Evolutionary conservation across 2,797 vertebrate species (phyloP).

Genomic region (Macropodus opercularis): DNA sequence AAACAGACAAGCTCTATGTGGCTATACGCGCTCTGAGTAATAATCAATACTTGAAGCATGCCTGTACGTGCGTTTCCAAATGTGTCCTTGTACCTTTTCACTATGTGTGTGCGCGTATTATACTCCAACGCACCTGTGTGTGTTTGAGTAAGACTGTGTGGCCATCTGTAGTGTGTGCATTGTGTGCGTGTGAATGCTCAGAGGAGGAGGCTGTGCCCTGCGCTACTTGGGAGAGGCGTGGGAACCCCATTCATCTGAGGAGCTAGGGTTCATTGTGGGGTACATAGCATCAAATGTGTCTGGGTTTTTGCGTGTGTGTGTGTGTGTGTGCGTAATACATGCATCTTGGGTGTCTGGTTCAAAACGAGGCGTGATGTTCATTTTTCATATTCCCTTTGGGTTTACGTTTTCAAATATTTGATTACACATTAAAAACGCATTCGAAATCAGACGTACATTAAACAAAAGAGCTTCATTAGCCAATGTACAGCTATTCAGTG

Average conservation of each 20-base stretch:
- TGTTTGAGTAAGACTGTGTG: slow-evolving; percentile 52
- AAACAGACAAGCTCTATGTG: slow-evolving; percentile 12
- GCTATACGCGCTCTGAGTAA: slow-evolving; percentile 24
- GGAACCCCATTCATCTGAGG: slow-evolving; percentile 82
- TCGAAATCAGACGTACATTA: background rate
- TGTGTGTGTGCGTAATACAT: slow-evolving; percentile 34
- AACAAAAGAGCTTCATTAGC: too few species aligned
- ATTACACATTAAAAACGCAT: background rate
- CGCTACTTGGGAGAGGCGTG: slow-evolving; percentile 80
- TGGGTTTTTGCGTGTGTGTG: slow-evolving; percentile 61
- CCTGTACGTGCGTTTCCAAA: slow-evolving; percentile 31
- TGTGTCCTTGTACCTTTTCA: slow-evolving; percentile 23
- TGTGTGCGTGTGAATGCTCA: slow-evolving; percentile 62
- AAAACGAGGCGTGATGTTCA: slow-evolving; percentile 22
- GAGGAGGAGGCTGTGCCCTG: slow-evolving; percentile 79
- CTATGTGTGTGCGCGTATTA: slow-evolving; percentile 26
- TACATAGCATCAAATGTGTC: slow-evolving; percentile 80
- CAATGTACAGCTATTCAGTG: background rate
- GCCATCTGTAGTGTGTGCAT: slow-evolving; percentile 60
- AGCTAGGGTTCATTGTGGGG: slow-evolving; percentile 80
- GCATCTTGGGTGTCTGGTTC: slow-evolving; percentile 12
- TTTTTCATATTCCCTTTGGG: slow-evolving; percentile 6
- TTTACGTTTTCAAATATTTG: slow-evolving; percentile 12
- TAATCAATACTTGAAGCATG: slow-evolving; percentile 17
- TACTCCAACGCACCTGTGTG: slow-evolving; percentile 62